Conservation (phyloP, 2,797 vertebrate species). For the Falco biarmicus region DNA sequence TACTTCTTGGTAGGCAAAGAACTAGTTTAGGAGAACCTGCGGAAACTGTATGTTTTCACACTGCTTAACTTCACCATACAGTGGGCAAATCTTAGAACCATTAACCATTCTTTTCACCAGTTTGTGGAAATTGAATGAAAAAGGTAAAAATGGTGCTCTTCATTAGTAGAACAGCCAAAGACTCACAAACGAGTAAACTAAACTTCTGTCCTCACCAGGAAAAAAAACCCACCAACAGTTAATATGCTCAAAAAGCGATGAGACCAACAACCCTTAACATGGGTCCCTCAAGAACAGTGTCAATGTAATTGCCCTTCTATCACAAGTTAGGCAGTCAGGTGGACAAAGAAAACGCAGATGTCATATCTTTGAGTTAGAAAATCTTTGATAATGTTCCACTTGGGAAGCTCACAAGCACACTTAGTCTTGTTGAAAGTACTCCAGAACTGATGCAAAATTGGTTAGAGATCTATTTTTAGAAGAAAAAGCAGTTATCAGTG, state of each 20-base stretch:
- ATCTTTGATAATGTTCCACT: background rate
- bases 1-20: background rate
- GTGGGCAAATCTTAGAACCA: background rate
- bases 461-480: too few species aligned
- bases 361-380: accelerated
- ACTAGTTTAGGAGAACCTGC: background rate
- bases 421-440: background rate
- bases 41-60: background rate
- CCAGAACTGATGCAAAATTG: background rate
- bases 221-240: too few species aligned
- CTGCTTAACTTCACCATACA: background rate
- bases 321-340: background rate
- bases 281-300: background rate
- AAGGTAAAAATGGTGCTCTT: background rate
- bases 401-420: accelerated
- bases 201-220: accelerated
- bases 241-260: background rate
- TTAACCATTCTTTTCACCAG: background rate
- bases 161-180: background rate
- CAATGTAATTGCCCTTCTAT: background rate
- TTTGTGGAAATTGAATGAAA: background rate
- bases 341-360: background rate
- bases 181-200: background rate
- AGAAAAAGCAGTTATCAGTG: background rate
- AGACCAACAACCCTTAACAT: background rate